phyloP scores from a whole-genome alignment of 2,888 invertebrate species.

The Mystacides longicornis region DNA sequence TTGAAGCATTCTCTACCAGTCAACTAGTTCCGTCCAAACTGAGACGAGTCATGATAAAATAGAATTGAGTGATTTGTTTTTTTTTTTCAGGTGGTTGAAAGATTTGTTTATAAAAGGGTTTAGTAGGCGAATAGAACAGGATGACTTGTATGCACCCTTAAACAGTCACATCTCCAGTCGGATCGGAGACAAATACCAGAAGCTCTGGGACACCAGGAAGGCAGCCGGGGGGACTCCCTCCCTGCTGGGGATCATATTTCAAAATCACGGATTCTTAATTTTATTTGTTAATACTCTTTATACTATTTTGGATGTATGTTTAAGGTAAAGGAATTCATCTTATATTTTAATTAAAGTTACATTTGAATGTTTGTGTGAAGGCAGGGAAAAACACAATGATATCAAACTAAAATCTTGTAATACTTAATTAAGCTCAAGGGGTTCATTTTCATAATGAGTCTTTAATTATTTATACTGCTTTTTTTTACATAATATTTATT shows the following conservation, averaged over 20 bases:
- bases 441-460: too few species aligned
- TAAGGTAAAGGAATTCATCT: neutral
- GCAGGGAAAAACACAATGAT: too few species aligned
- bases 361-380: too few species aligned
- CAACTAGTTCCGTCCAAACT: too few species aligned
- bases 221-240: constrained; percentile 22
- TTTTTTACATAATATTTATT: too few species aligned
- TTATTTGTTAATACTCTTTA: neutral
- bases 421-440: too few species aligned
- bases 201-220: constrained; percentile 38
- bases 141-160: constrained; percentile 50
- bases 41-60: too few species aligned
- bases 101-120: constrained; percentile 45
- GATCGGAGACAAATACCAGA: constrained; percentile 39
- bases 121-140: constrained; percentile 42
- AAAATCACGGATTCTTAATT: neutral
- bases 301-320: neutral
- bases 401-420: too few species aligned
- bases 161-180: constrained; percentile 43
- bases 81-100: constrained; percentile 38
- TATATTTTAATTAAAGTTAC: too few species aligned
- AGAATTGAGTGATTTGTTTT: too few species aligned
- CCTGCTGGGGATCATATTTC: neutral
- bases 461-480: too few species aligned
- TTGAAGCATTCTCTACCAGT: too few species aligned